Evolutionary conservation across 2,797 vertebrate species (phyloP).

Genomic region (Myotis daubentonii): DNA sequence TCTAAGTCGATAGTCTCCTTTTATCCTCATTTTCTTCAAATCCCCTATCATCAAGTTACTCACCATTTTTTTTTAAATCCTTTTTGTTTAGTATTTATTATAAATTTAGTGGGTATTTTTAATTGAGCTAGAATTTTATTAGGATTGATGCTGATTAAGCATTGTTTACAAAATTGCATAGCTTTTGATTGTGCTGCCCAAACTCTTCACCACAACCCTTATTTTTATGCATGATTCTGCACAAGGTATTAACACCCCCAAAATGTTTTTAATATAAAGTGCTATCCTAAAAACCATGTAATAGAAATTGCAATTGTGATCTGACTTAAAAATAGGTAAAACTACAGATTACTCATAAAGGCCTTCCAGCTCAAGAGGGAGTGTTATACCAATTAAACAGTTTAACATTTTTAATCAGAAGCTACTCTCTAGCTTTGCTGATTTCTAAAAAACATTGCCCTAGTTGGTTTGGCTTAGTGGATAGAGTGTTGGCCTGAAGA

Average conservation of each 20-base stretch:
- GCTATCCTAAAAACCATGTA: constrained; percentile 1
- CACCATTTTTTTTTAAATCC: constrained; percentile 18
- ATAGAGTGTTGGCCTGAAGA: no score
- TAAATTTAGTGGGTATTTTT: constrained; percentile 27
- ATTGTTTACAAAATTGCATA: constrained; percentile 14
- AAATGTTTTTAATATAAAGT: constrained; percentile 28
- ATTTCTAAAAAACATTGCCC: constrained; percentile 26
- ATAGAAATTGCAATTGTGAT: constrained; percentile 25
- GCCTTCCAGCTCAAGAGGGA: neutral
- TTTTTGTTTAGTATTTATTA: constrained; percentile 51
- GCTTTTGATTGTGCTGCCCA: neutral
- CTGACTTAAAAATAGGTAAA: constrained; percentile 36
- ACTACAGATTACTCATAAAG: constrained; percentile 54
- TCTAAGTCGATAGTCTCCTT: neutral
- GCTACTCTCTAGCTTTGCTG: constrained; percentile 16
- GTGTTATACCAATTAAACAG: neutral
- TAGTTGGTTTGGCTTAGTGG: no score
- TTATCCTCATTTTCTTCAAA: constrained; percentile 6
- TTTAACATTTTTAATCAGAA: constrained; percentile 33
- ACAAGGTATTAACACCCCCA: neutral
- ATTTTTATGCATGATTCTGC: constrained; percentile 31
- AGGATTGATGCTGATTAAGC: neutral
- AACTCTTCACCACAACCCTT: neutral
- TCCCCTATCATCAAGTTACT: neutral
- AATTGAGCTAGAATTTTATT: constrained; percentile 34